Conservation (phyloP, 1,140 invertebrate genomes). For the Diorhabda sublineata region DNA sequence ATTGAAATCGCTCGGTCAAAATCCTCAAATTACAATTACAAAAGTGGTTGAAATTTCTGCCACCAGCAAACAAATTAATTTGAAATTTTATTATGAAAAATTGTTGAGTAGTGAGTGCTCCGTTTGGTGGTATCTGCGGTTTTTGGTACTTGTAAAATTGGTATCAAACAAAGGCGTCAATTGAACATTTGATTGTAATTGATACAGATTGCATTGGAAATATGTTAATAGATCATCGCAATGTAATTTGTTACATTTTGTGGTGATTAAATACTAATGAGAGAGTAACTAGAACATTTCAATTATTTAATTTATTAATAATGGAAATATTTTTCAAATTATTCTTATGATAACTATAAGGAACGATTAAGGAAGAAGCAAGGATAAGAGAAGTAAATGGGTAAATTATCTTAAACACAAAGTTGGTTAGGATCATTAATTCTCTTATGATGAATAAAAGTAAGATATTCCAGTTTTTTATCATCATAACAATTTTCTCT, state of each 20-base stretch:
- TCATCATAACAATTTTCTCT: too few species aligned
- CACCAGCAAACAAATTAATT: not conserved
- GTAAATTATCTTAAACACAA: too few species aligned
- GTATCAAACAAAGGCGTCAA: not conserved
- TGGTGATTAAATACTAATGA: not conserved
- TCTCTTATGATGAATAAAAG: too few species aligned
- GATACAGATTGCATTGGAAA: not conserved
- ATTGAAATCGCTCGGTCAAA: not conserved
- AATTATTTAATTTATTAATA: too few species aligned
- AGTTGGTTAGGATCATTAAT: too few species aligned
- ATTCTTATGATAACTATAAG: too few species aligned
- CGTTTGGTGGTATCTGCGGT: not conserved
- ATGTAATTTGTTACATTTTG: not conserved
- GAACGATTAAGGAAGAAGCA: too few species aligned
- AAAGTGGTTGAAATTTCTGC: not conserved
- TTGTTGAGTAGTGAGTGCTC: not conserved
- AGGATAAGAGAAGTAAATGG: too few species aligned
- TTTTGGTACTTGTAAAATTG: not conserved
- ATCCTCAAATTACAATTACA: not conserved
- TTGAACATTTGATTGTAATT: slow-evolving; percentile 1
- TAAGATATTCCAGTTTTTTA: too few species aligned
- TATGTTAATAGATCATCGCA: not conserved
- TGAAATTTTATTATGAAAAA: not conserved
- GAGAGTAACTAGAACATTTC: too few species aligned
- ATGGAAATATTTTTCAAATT: too few species aligned